Conservation (phyloP, 2,797 vertebrate species). For the Prionace glauca region DNA sequence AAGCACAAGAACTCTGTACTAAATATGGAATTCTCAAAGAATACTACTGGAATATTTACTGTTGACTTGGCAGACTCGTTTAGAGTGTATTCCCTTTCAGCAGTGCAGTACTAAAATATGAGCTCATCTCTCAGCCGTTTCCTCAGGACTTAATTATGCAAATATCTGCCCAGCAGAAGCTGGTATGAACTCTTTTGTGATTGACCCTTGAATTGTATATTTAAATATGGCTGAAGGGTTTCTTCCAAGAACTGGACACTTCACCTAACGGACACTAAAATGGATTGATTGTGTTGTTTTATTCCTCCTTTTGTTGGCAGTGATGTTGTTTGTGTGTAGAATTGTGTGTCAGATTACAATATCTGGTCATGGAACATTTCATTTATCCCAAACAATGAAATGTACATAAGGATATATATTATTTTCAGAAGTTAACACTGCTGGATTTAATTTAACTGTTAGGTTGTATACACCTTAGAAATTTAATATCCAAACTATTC, state of each 20-base stretch:
- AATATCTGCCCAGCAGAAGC: slow-evolving; percentile 4
- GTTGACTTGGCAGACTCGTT: not conserved
- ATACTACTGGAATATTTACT: slow-evolving; percentile 33
- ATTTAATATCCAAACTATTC: slow-evolving; percentile 16
- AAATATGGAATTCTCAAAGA: slow-evolving; percentile 18
- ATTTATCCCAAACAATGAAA: slow-evolving; percentile 23
- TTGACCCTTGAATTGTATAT: slow-evolving; percentile 34
- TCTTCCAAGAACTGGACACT: slow-evolving; percentile 29
- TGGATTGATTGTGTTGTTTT: slow-evolving; percentile 25
- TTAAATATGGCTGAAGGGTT: slow-evolving; percentile 25
- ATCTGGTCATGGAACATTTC: slow-evolving; percentile 20
- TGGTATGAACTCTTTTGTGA: not conserved
- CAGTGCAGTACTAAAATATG: not conserved
- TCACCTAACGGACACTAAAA: slow-evolving; percentile 33
- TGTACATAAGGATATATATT: slow-evolving; percentile 33
- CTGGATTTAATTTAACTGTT: slow-evolving; percentile 30
- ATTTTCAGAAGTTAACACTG: slow-evolving; percentile 20
- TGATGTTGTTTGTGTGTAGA: slow-evolving; percentile 34
- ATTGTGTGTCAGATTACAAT: slow-evolving; percentile 16
- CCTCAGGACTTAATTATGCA: slow-evolving; percentile 38
- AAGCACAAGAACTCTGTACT: slow-evolving; percentile 58
- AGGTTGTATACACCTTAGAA: slow-evolving; percentile 31
- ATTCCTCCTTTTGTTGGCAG: not conserved
- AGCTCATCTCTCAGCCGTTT: slow-evolving; percentile 27
- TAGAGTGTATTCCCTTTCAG: not conserved